Conservation (phyloP, 2,888 invertebrate species). For the Liopterus haemorrhoidalis region DNA sequence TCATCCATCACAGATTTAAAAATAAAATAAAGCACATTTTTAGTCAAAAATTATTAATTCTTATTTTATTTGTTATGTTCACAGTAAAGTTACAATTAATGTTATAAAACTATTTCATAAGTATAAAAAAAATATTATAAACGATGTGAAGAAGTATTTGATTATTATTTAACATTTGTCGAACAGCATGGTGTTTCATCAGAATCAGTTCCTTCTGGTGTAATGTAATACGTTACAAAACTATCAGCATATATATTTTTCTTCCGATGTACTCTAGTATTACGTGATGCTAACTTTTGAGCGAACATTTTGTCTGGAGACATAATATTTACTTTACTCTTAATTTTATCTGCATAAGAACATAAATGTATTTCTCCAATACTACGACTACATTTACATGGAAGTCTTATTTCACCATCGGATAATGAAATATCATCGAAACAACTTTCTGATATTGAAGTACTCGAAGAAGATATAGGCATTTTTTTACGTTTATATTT, state of each 20-base stretch:
- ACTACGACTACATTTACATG: constrained; percentile 27
- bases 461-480: constrained; percentile 5
- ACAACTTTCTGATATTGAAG: constrained; percentile 4
- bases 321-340: constrained; percentile 12
- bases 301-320: constrained; percentile 23
- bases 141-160: too few species aligned
- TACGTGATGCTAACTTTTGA: constrained; percentile 20
- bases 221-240: constrained; percentile 38
- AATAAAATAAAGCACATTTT: too few species aligned
- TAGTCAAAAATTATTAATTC: too few species aligned
- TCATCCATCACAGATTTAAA: too few species aligned
- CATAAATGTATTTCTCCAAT: constrained; percentile 38
- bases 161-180: too few species aligned
- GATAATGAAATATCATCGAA: constrained; percentile 16
- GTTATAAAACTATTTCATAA: too few species aligned
- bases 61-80: too few species aligned
- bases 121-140: too few species aligned
- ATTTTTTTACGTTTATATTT: constrained; percentile 10
- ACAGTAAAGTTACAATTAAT: too few species aligned
- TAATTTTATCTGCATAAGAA: constrained; percentile 24
- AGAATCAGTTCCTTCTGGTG: constrained; percentile 15
- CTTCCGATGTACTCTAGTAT: constrained; percentile 19
- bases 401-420: constrained; percentile 27
- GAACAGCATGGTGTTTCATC: too few species aligned
- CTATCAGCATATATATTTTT: constrained; percentile 36